Base-by-base conservation (phyloP, 1,140 invertebrate species). In the Mercenaria mercenaria region DNA sequence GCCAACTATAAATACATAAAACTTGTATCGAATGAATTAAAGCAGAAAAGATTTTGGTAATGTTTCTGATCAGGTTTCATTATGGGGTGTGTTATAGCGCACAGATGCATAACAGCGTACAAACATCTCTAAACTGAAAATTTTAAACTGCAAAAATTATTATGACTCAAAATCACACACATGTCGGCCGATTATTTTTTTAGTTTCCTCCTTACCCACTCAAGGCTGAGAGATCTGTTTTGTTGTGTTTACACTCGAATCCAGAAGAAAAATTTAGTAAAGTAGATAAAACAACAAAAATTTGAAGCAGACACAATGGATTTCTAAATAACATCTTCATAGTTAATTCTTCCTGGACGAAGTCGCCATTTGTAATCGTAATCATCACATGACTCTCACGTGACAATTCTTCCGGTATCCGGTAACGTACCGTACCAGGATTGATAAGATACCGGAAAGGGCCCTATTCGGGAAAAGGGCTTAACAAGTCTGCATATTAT, bases 341-440 rank as follows among this genome's bases (percentile, higher is more conserved):
- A 29, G 18, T 67, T 18, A 26, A 23, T 6, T 56, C 23, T 79
- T 56, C 76, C 50, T 79, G 13, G 0, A 20, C 26, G 4, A 56
- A 23, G 13, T 39, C 13, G 76, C 76, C 76, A 79, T 79, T 79
- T 79, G 76, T 79, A 79, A 56, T 79, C 76, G 76, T 79, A 79
- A 79, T 79, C 6, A 34, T 52, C 76, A 79, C 76, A 79, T 79
- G 76, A 79, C 47, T n/a, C 20, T 79, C 76, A 79, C 76, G 47
- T 79, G 76, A 79, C 47, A 79, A 52, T 3, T 3, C 26, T 29
- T n/a, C 61, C 32, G 8, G 61, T 67, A 67, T 32, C n/a, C 61
- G 61, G 61, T 67, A 67, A 4, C 52, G 3, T 56, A 23, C 52
- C 52, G 52, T 56, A 56, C 52, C 15, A 56, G n/a, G 43, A 10